These are phyloP conservation scores for Podocnemis expansa DNA, from an alignment of 2,113 vertebrate species.

Conservation along the genomic window DNA sequence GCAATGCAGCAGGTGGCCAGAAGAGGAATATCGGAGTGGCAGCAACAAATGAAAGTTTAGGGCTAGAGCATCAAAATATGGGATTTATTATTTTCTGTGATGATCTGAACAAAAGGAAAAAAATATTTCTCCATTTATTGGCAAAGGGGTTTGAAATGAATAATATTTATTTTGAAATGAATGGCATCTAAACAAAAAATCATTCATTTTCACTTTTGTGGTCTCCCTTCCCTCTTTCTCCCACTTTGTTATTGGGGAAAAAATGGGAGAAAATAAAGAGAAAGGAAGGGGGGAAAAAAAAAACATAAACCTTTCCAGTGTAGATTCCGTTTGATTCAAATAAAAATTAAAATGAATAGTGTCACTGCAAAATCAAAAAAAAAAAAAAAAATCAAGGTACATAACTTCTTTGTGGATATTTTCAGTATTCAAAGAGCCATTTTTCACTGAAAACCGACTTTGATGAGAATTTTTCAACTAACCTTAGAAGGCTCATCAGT, in stretches of 20 bases:
- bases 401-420: neutral
- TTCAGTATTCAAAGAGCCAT: neutral
- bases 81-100: neutral
- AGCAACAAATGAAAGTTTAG: neutral
- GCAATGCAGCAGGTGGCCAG: neutral
- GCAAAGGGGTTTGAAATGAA: neutral
- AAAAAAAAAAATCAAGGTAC: no score
- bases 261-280: neutral
- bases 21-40: neutral
- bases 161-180: neutral
- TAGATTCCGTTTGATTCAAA: neutral
- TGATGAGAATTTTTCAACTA: neutral
- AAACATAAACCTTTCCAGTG: neutral
- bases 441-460: neutral
- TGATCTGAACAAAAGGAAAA: neutral
- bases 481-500: neutral
- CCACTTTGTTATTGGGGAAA: neutral
- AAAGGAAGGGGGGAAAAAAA: neutral
- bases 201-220: neutral
- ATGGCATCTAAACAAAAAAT: neutral
- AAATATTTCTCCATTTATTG: neutral
- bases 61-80: neutral
- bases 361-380: neutral
- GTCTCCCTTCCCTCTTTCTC: neutral
- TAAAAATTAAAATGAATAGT: neutral